A percentile compares a stretch with the other conserved stretches of the same genome.
Evolutionary conservation across 2,797 vertebrate genomes (phyloP).

Genomic region (Alosa sapidissima): DNA sequence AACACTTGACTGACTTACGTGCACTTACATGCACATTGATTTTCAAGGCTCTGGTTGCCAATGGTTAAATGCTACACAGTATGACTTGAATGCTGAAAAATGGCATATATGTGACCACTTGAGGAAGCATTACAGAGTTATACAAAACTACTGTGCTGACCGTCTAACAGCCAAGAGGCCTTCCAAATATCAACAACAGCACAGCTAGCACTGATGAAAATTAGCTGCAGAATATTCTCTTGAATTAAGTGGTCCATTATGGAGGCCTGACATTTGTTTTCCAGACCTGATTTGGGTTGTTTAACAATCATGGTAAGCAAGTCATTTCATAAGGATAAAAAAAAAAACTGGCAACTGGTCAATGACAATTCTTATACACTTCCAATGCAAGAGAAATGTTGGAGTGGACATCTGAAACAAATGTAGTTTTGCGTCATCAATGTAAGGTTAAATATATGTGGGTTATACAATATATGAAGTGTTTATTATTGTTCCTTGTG

Average conservation of each 20-base stretch:
- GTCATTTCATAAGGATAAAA: too few relatives aligned
- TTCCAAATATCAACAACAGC: not conserved
- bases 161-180: not conserved
- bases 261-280: not conserved
- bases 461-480: too few relatives aligned
- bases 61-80: too few relatives aligned
- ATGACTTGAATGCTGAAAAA: too few relatives aligned
- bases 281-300: not conserved
- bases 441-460: too few relatives aligned
- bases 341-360: too few relatives aligned
- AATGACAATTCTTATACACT: too few relatives aligned
- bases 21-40: not conserved
- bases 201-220: not conserved
- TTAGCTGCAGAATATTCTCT: not conserved
- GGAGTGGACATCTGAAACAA: too few relatives aligned
- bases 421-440: too few relatives aligned
- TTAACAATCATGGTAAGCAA: too few relatives aligned
- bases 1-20: not conserved
- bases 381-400: too few relatives aligned
- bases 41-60: not conserved
- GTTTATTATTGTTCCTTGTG: too few relatives aligned
- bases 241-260: not conserved
- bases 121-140: not conserved
- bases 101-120: not conserved
- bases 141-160: not conserved